These are phyloP conservation scores for Rhincodon typus DNA, from an alignment of 2,797 vertebrate species.

Conservation along the genomic window DNA sequence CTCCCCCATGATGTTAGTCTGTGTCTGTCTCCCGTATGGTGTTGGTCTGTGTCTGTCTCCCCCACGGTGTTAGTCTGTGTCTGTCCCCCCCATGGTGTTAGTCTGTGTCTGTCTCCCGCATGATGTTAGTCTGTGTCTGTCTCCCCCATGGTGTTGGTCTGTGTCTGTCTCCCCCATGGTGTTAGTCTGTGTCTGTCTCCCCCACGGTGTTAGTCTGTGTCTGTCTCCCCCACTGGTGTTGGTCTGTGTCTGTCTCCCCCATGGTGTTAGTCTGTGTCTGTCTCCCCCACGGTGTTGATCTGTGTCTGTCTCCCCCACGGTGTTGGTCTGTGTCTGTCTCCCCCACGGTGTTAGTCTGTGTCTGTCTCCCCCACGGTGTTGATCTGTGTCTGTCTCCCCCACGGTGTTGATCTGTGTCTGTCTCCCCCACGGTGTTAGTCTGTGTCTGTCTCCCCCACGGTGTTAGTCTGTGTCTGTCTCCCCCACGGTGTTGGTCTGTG, in stretches of 20 bases:
- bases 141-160: background rate
- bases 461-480: too few relatives aligned
- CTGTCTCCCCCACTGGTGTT: background rate
- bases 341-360: background rate
- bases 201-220: background rate
- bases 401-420: too few relatives aligned
- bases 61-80: background rate
- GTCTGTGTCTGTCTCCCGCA: background rate
- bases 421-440: background rate
- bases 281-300: background rate
- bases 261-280: background rate
- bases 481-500: background rate
- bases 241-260: background rate
- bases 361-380: background rate
- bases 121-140: background rate
- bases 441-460: background rate
- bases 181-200: background rate
- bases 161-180: background rate
- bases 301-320: background rate
- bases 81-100: background rate
- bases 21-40: background rate
- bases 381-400: background rate
- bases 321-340: background rate
- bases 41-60: background rate
- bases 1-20: background rate